Evolutionary conservation across 2,113 vertebrate genomes (phyloP), one percentile per base, ranked within the genome.

Genomic region (Aphelocoma coerulescens): DNA sequence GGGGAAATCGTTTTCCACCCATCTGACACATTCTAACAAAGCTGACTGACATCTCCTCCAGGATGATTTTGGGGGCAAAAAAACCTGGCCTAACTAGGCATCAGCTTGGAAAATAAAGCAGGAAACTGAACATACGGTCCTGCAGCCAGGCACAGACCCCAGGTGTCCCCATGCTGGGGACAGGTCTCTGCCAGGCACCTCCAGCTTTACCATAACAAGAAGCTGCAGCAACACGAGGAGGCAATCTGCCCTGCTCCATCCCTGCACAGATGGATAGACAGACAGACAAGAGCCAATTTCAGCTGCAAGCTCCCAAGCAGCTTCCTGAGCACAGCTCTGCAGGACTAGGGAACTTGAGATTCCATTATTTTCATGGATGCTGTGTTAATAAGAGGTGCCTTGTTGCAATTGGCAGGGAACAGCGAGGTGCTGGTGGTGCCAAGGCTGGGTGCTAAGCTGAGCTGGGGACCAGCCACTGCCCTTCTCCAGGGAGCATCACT

Each of bases 111-210:
- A 86, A 94, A 91, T 10, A 68, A 57, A 84, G n/a, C 49, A 57
- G 89, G 58, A 72, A 82, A 51, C 9, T 0, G 1, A 88, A 52
- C 16, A 1, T 6, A 20, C 1, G 1, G 27, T 49, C 35, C 55
- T 26, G 44, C 43, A 75, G 85, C 51, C 33, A 41, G 59, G 39
- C 71, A 91, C 61, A 65, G 63, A 19, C 6, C 77, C 27, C 20
- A 3, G 23, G 12, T 1, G 2, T 28, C 65, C 52, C 63, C 72
- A 7, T 1, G 1, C 33, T 21, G 46, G 49, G 26, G 46, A 85
- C 37, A 43, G 46, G 24, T n/a, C 54, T 55, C 49, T 76, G 52
- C 37, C 58, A 27, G 41, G 23, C 63, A 37, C 26, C 57, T 69
- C 16, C 69, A 55, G 66, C 44, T 48, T 62, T 0, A 6, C 28